Conservation (phyloP, 1,140 invertebrate species). For the Zaprionus capensis region DNA sequence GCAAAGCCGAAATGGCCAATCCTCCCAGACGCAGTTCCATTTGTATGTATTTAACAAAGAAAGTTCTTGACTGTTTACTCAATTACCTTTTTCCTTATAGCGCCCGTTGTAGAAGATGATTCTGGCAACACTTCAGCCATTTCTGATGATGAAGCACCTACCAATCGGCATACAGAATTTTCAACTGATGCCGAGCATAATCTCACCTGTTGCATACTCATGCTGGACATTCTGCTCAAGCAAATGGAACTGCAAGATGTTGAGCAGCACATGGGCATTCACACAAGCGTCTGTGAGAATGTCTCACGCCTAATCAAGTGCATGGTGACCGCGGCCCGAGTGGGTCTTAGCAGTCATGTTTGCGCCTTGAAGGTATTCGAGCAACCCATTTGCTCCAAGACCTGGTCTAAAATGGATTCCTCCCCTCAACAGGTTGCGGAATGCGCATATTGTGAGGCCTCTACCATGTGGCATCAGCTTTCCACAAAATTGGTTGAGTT, state of each 20-base stretch:
- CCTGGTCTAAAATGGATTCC: background rate
- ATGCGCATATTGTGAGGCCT: constrained; percentile 96
- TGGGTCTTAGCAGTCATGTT: constrained; percentile 90
- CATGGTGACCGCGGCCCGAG: constrained; percentile 89
- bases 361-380: constrained; percentile 86
- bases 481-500: constrained; percentile 92
- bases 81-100: constrained; percentile 66
- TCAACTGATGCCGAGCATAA: constrained; percentile 89
- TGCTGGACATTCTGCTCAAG: constrained; percentile 97
- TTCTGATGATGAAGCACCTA: constrained; percentile 89
- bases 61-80: background rate
- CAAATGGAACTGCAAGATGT: constrained; percentile 98
- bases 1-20: constrained; percentile 72
- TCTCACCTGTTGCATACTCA: constrained; percentile 96
- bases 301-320: constrained; percentile 91
- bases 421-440: constrained; percentile 85
- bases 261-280: constrained; percentile 92
- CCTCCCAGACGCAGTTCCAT: constrained; percentile 85
- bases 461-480: constrained; percentile 96
- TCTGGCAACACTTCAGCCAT: constrained; percentile 89
- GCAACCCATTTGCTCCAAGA: background rate
- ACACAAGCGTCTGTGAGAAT: constrained; percentile 90
- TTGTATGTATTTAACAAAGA: constrained; percentile 84
- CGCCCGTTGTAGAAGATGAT: constrained; percentile 88
- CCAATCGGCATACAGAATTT: constrained; percentile 87